Base-by-base conservation (phyloP, 2,113 vertebrate species). In the Pelecanus crispus region DNA sequence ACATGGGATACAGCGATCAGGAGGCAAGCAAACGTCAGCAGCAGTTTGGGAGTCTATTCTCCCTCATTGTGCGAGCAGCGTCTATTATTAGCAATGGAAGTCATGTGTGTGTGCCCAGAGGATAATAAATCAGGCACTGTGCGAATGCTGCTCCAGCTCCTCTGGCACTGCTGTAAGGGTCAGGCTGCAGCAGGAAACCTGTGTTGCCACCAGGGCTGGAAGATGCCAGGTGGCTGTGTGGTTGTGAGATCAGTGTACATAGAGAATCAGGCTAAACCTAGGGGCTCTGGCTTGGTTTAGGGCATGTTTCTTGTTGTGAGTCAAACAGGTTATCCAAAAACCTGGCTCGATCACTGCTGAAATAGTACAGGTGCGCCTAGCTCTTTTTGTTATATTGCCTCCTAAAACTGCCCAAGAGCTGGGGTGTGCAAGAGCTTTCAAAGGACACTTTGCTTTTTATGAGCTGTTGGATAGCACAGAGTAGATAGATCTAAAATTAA, bases 371-470 rank as follows among this genome's bases (percentile, higher is more conserved):
- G 81, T 92, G 26, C 56, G 86, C 25, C 78, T 38, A 47, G 44
- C 9, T 14, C 14, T 74, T 92, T 90, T 74, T 84, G 26, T 67
- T 91, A 88, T 62, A 88, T 67, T 67, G 90, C 65, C 80, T 95
- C 74, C 75, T 72, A 78, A 94, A 86, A 56, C 72, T 50, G 52
- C 66, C 42, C 20, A 3, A 89, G 31, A 88, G 17, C 80, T 82
- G 75, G 31, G 34, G 21, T 82, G 34, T 5, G 3, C 45, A 67
- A 94, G 36, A 73, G 56, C 29, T 63, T 91, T 93, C 85, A 87
- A 88, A 94, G 68, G 56, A 56, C 92, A 94, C 36, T 77, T 95
- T n/a, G 11, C 13, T 86, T 95, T 92, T 97, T 87, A 95, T 53
- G 86, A 96, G 68, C 81, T 93, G 81, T 58, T 87, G 71, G 75